These are phyloP conservation scores for Papilio helenus DNA, from an alignment of 1,140 invertebrate genomes.

Conservation along the genomic window DNA sequence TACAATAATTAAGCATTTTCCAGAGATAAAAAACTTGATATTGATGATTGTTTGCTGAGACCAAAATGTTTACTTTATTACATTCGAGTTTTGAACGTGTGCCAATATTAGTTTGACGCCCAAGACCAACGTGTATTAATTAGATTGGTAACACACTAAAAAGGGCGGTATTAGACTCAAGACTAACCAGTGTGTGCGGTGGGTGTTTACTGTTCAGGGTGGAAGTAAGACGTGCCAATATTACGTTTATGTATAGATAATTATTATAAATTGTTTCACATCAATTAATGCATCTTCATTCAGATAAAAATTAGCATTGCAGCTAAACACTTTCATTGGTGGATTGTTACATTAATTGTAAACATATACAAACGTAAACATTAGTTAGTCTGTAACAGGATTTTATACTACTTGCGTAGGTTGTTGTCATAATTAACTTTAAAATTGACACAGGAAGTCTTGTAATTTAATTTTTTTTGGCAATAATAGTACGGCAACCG, in stretches of 20 bases:
- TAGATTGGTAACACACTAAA: not conserved
- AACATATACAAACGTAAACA: no score
- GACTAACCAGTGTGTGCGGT: not conserved
- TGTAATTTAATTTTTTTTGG: no score
- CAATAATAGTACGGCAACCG: not conserved
- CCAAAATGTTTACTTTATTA: not conserved
- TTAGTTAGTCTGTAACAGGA: no score
- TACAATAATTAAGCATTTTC: no score
- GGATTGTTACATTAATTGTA: no score
- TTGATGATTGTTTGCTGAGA: not conserved
- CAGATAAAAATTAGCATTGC: not conserved
- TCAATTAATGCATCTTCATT: not conserved
- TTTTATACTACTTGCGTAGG: no score
- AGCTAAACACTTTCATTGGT: not conserved
- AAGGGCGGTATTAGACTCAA: not conserved
- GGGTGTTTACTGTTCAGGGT: not conserved
- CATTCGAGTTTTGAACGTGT: not conserved
- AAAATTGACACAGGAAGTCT: not conserved
- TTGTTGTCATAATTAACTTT: not conserved
- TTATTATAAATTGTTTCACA: not conserved
- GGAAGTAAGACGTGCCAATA: constrained; percentile 1
- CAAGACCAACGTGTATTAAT: not conserved
- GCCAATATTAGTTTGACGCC: not conserved
- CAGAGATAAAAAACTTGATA: not conserved
- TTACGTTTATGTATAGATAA: not conserved